These are phyloP conservation scores for Strix uralensis DNA, from an alignment of 2,113 vertebrate genomes.

Conservation along the genomic window DNA sequence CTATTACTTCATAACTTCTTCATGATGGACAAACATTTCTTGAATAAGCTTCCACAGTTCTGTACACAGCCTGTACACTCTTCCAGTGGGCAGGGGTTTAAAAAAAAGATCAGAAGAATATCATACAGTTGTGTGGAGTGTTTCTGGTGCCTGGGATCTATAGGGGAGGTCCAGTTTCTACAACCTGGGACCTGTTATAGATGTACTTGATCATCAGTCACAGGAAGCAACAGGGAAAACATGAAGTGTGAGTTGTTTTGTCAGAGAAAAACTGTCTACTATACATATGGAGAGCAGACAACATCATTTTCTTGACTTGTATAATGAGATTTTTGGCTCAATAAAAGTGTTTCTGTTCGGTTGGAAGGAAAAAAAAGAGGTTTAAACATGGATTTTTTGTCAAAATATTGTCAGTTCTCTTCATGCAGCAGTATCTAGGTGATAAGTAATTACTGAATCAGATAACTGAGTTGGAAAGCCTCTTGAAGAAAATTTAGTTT, in stretches of 20 bases:
- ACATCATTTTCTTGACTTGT: neutral
- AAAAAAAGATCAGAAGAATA: neutral
- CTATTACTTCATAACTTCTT: neutral
- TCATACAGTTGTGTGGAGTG: neutral
- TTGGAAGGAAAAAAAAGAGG: rapidly evolving
- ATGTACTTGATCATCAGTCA: neutral
- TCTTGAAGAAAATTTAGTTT: neutral
- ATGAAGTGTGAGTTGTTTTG: neutral
- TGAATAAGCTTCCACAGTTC: neutral
- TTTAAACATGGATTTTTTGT: neutral
- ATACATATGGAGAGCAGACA: neutral
- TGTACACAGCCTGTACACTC: neutral
- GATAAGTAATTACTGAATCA: neutral
- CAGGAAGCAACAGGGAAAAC: neutral
- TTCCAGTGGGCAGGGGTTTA: neutral
- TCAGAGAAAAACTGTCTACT: no score
- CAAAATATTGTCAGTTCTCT: neutral
- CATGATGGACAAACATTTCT: neutral
- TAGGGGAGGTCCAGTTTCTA: neutral
- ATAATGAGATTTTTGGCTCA: neutral
- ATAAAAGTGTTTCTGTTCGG: neutral
- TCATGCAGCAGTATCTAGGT: neutral
- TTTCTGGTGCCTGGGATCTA: neutral
- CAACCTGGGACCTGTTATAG: neutral
- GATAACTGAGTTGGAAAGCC: neutral